phyloP scores from a whole-genome alignment of 2,113 vertebrate species.

The Cichladusa arquata region DNA sequence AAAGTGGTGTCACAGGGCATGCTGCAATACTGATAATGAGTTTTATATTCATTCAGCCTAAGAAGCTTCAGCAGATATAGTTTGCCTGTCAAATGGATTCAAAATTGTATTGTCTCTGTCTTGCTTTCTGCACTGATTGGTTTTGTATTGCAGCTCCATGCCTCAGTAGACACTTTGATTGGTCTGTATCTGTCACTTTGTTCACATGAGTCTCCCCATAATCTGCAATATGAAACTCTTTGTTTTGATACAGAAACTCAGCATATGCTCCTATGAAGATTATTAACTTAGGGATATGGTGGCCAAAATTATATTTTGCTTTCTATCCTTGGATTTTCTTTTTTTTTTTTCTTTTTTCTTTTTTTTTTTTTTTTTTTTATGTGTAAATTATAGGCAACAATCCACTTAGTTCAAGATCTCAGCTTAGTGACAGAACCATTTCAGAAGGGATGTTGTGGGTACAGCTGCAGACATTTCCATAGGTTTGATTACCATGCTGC shows the following conservation, averaged over 20 bases:
- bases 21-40: constrained; percentile 64
- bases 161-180: constrained; percentile 72
- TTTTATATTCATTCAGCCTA: constrained; percentile 69
- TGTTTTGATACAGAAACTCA: constrained; percentile 42
- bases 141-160: constrained; percentile 65
- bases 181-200: constrained; percentile 57
- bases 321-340: background rate
- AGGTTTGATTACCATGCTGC: background rate
- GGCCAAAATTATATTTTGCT: constrained; percentile 11
- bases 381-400: background rate
- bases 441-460: background rate
- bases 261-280: background rate
- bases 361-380: no score
- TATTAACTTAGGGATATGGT: constrained; percentile 26
- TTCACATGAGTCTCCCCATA: constrained; percentile 45
- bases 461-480: background rate
- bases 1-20: constrained; percentile 43
- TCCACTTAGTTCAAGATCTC: background rate
- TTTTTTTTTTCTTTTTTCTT: no score
- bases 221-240: constrained; percentile 59
- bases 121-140: constrained; percentile 67
- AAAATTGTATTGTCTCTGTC: constrained; percentile 65
- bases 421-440: background rate
- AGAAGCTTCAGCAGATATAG: constrained; percentile 65
- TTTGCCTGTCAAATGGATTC: constrained; percentile 73